Base-by-base conservation (phyloP, 1,140 invertebrate species). In the Babylonia areolata region DNA sequence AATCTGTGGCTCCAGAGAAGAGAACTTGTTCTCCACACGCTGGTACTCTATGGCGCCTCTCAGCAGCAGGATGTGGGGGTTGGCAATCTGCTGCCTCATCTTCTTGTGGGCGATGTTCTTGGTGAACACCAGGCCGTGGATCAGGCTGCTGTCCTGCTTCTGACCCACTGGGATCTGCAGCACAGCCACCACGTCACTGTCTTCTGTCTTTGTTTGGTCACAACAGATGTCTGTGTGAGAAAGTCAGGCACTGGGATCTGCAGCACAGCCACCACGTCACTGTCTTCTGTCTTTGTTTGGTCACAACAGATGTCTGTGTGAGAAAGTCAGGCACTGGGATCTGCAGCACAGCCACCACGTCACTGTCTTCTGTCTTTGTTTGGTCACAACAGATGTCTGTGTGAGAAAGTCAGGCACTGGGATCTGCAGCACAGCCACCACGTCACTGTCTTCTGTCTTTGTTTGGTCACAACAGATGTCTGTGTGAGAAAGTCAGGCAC, bases 81-180 rank as follows among this genome's bases (percentile, higher is more conserved):
- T 96, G 0, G 95, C 95, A 42, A 99, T 96, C 90, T 96, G 96
- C 1, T 96, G 96, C 33, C 96, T 95, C 98, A 99, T 99, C 12
- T 96, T 94, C 91, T 97, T 97, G 94, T 99, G 98, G 0, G 97
- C 97, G 0, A 99, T 96, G 94, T 99, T 98, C 95, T 99, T 99
- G 28, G 96, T 97, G 90, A 97, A 98, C 2, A 98, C 97, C 5
- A 98, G 96, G 2, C 98, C 98, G 87, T 96, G 96, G 0, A 99
- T 95, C 78, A 99, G 96, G 88, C 95, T 95, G 33, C 97, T 97
- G 88, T 99, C 97, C 42, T 95, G 95, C 91, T 96, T 96, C 15
- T 91, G 94, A 0, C 97, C 98, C 46, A 98, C 98, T 1, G 97
- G 95, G 40, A 98, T 94, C 94, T 94, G 86, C 35, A 77, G 40